Evolutionary conservation across 2,113 vertebrate genomes (phyloP), one percentile per base, ranked within the genome.

Genomic region (Ameiurus melas): DNA sequence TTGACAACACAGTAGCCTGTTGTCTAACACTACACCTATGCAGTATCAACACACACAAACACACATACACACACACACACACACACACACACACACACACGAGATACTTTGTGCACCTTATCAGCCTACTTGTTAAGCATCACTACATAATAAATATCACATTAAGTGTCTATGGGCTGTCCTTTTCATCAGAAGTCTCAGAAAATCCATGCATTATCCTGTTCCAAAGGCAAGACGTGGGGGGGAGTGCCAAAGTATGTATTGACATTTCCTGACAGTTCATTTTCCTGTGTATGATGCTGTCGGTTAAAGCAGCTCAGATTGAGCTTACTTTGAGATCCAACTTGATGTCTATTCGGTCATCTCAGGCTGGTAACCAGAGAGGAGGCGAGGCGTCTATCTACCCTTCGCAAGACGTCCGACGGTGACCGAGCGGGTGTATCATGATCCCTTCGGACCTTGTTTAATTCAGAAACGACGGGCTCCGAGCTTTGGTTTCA

Each of bases 331-430:
- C 8, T 51, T 51, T 51, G 47, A 51, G 8, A 51, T 51, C 75
- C 68, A 75, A 68, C 83, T 80, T 71, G 85, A 90, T 84, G 83
- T 88, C 84, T 39, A n/a, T 64, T 66, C 60, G 57, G 62, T 36
- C 25, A 83, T 43, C 53, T 51, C 51, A 51, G 66, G 22, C 80
- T 66, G 80, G 88, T 82, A 85, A 90, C 87, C 62, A n/a, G 80
- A 90, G 88, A 82, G 8, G 22, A 89, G 77, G 75, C 33, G 22
- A 89, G 77, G 75, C 33, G 13, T 36, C 57, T 80, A 19, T 36
- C 66, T 80, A 73, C 43, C 85, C 87, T 79, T 71, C 80, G 51
- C 73, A 53, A 30, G 58, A 78, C 51, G 82, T 71, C 58, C 16
- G 79, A 83, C 17, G 12, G 66, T 83, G 78, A 83, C 62, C 47